Conservation (phyloP, 2,888 invertebrate genomes). For the Caenorhabditis macrosperma region DNA sequence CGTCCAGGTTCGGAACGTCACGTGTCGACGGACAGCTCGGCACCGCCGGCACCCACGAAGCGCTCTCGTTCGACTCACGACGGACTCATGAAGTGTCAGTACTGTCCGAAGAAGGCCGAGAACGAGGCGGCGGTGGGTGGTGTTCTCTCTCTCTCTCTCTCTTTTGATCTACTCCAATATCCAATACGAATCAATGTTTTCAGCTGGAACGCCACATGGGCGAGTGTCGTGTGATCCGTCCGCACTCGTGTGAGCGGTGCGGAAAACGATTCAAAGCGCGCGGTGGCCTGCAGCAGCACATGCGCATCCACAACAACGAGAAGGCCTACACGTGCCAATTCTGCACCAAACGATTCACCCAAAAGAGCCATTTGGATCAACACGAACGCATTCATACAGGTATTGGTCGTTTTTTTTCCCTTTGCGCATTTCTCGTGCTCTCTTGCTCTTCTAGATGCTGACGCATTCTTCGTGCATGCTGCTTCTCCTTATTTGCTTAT, state of each 20-base stretch:
- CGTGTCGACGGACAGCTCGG: slow-evolving; percentile 34
- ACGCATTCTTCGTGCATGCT: no score
- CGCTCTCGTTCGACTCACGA: slow-evolving; percentile 61
- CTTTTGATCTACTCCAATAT: no score
- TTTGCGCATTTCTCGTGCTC: neutral
- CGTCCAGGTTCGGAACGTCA: slow-evolving; percentile 52
- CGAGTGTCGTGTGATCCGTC: slow-evolving; percentile 72
- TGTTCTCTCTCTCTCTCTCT: no score
- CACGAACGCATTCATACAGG: slow-evolving; percentile 79
- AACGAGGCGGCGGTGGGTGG: slow-evolving; percentile 63
- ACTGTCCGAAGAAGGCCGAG: slow-evolving; percentile 75
- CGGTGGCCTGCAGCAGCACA: slow-evolving; percentile 79
- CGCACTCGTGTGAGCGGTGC: slow-evolving; percentile 75
- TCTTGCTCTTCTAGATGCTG: neutral
- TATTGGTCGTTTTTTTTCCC: neutral
- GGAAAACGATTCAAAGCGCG: slow-evolving; percentile 76
- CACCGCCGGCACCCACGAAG: slow-evolving; percentile 32
- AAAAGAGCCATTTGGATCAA: slow-evolving; percentile 79
- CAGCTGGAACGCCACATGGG: slow-evolving; percentile 75
- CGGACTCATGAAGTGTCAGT: slow-evolving; percentile 73
- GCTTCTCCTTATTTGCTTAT: no score
- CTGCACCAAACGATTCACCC: slow-evolving; percentile 78
- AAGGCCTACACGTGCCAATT: slow-evolving; percentile 74
- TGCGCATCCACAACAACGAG: slow-evolving; percentile 77
- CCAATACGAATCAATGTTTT: slow-evolving; percentile 27